Evolutionary conservation across 1,140 invertebrate species (phyloP).

Genomic region (Rhizoglyphus robini): DNA sequence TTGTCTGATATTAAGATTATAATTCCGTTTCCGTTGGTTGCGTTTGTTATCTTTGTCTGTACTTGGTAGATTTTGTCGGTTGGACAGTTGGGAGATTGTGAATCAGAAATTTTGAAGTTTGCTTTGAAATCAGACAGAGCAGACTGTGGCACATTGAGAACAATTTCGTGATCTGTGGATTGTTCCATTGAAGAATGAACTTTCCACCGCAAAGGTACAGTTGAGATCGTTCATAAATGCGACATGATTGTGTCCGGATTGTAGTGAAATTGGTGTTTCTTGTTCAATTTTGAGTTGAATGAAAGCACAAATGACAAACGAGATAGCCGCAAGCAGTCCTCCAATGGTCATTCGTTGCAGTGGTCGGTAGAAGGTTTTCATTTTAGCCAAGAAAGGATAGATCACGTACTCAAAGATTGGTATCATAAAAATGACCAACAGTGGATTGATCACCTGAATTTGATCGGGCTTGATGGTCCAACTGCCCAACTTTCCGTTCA

Average conservation of each 20-base stretch:
- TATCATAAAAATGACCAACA: conserved; percentile 70
- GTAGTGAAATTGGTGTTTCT: neutral
- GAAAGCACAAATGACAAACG: conserved; percentile 74
- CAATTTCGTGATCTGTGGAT: neutral
- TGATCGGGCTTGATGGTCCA: too few relatives aligned
- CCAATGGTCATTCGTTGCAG: conserved; percentile 63
- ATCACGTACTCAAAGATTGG: conserved; percentile 63
- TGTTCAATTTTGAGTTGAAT: conserved; percentile 64
- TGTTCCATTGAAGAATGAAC: neutral
- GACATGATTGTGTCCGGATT: neutral
- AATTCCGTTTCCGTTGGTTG: neutral
- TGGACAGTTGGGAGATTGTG: too few relatives aligned
- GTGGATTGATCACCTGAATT: too few relatives aligned
- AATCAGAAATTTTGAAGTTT: too few relatives aligned
- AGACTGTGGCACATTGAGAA: neutral
- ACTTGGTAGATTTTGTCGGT: too few relatives aligned
- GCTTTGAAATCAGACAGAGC: too few relatives aligned
- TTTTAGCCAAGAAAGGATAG: conserved; percentile 43
- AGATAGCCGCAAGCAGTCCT: conserved; percentile 60
- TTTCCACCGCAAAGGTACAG: neutral
- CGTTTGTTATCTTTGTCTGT: neutral
- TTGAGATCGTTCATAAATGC: neutral
- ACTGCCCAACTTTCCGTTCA: conserved; percentile 80
- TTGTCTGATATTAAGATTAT: neutral
- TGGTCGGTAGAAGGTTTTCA: conserved; percentile 42